Evolutionary conservation across 2,797 vertebrate genomes (phyloP).

Genomic region (Clamator glandarius): DNA sequence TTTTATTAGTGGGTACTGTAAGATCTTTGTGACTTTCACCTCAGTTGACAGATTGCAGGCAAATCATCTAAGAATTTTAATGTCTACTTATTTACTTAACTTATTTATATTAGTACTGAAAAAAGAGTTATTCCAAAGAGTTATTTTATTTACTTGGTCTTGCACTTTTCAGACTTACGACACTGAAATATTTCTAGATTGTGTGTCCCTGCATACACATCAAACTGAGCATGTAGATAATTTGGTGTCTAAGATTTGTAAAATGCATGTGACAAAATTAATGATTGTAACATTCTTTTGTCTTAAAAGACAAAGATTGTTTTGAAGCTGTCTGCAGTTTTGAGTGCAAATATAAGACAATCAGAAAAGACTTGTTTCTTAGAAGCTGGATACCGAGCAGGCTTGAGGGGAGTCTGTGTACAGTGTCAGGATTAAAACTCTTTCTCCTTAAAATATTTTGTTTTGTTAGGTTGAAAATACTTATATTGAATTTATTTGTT

Average conservation of each 20-base stretch:
- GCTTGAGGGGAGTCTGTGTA: accelerated
- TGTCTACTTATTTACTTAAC: neutral
- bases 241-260: accelerated
- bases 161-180: neutral
- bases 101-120: neutral
- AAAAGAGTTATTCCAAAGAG: neutral
- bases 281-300: neutral
- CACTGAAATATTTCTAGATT: neutral
- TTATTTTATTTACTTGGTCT: neutral
- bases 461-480: neutral
- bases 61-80: neutral
- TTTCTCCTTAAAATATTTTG: neutral
- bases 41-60: neutral
- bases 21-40: neutral
- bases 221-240: neutral
- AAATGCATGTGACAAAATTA: neutral
- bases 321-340: neutral
- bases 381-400: neutral
- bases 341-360: neutral
- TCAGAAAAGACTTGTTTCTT: neutral
- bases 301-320: neutral
- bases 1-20: neutral
- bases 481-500: neutral
- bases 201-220: neutral
- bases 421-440: neutral